phyloP scores from a whole-genome alignment of 2,797 vertebrate species.

The Xyrichtys novacula region DNA sequence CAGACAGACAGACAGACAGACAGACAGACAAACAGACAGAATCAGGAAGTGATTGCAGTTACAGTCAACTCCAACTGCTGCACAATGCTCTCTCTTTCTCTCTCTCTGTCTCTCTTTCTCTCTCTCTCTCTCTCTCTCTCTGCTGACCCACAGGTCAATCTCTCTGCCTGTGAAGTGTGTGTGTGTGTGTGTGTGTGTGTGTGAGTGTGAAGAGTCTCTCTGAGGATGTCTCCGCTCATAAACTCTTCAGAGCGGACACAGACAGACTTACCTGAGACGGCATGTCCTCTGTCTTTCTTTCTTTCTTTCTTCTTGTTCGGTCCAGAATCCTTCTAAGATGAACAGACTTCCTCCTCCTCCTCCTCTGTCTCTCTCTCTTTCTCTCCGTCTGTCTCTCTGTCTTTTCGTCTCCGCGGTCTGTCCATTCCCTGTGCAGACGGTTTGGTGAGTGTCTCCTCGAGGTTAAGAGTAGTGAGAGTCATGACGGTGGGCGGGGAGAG shows the following conservation, averaged over 20 bases:
- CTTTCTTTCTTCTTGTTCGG: constrained; percentile 54
- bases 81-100: too few relatives aligned
- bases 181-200: too few relatives aligned
- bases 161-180: constrained; percentile 41
- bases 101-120: too few relatives aligned
- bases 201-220: constrained; percentile 49
- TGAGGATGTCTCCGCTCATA: constrained; percentile 48
- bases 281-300: constrained; percentile 50
- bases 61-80: too few relatives aligned
- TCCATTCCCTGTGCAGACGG: constrained; percentile 73
- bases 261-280: constrained; percentile 78
- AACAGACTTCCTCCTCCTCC: constrained; percentile 54
- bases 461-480: constrained; percentile 82
- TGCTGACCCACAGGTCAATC: too few relatives aligned
- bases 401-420: constrained; percentile 45
- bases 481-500: constrained; percentile 76
- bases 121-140: too few relatives aligned
- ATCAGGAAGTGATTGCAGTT: constrained; percentile 30
- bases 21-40: constrained; percentile 61
- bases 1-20: constrained; percentile 42
- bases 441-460: constrained; percentile 78
- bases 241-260: too few relatives aligned
- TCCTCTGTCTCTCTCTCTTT: constrained; percentile 6
- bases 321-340: constrained; percentile 52
- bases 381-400: constrained; percentile 9